Evolutionary conservation across 2,888 invertebrate species (phyloP).

Genomic region (Drepana falcataria): DNA sequence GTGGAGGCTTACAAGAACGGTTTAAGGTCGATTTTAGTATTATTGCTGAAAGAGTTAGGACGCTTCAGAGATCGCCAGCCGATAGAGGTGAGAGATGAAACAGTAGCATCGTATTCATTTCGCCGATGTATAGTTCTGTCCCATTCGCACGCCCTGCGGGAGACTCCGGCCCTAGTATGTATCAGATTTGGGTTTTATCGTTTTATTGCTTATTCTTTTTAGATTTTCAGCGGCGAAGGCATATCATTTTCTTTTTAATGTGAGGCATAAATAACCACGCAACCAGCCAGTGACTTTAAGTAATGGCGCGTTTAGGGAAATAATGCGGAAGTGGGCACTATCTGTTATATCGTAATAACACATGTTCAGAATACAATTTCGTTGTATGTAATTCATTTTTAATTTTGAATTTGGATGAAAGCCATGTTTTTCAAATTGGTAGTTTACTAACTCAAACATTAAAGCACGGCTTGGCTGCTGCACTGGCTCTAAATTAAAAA

Average conservation of each 20-base stretch:
- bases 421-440: conserved; percentile 11
- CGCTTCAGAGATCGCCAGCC: conserved; percentile 70
- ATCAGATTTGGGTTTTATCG: conserved; percentile 79
- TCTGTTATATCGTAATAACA: conserved; percentile 37
- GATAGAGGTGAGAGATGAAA: conserved; percentile 80
- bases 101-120: conserved; percentile 77
- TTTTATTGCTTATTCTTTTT: conserved; percentile 80
- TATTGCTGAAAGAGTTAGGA: conserved; percentile 65
- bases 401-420: conserved; percentile 27
- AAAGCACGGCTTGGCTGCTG: not conserved
- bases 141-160: conserved; percentile 67
- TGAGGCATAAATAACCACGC: conserved; percentile 69
- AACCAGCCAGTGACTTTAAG: conserved; percentile 65
- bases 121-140: conserved; percentile 65
- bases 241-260: conserved; percentile 79
- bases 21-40: conserved; percentile 61
- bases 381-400: conserved; percentile 14
- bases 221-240: conserved; percentile 78
- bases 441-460: not conserved
- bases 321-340: conserved; percentile 59
- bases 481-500: not conserved
- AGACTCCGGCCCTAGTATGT: conserved; percentile 73
- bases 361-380: conserved; percentile 20
- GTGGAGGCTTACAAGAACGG: conserved; percentile 40
- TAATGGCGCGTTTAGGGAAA: conserved; percentile 68